A percentile compares a stretch with the other conserved stretches of the same genome.
Conservation (phyloP, 2,888 invertebrate species). For the Flabesymbios commensalis region DNA sequence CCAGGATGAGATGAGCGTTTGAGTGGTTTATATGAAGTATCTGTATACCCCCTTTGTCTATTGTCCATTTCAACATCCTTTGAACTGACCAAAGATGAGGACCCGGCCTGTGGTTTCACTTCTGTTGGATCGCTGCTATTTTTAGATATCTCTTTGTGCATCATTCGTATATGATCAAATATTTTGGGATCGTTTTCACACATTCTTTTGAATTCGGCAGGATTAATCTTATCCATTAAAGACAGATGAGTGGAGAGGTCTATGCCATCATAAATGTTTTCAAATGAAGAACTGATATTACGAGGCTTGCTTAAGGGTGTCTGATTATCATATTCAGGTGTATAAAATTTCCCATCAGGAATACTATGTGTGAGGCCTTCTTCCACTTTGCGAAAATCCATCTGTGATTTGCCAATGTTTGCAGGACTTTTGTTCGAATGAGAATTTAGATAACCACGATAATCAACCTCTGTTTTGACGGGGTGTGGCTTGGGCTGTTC, state of each 20-base stretch:
- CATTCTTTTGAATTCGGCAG: neutral
- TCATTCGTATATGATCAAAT: no score
- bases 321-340: conserved; percentile 1
- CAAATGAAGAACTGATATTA: conserved; percentile 26
- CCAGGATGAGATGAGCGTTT: neutral
- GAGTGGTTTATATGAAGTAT: no score
- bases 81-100: neutral
- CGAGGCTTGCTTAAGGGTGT: neutral
- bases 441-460: no score
- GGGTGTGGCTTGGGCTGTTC: neutral
- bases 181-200: neutral
- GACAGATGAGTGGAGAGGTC: conserved; percentile 6
- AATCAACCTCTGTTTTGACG: no score
- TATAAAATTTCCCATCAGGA: neutral
- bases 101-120: no score
- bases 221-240: neutral
- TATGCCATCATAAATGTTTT: conserved; percentile 29
- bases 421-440: no score
- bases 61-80: neutral
- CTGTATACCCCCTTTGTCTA: neutral
- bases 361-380: neutral
- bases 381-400: conserved; percentile 5
- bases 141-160: no score
- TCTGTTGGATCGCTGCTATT: no score
- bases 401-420: neutral